Percentiles rank a stretch among this genome's conserved stretches.
Evolutionary conservation across 2,888 invertebrate genomes (phyloP).

Genomic region (Lordiphosa andalusiaca): DNA sequence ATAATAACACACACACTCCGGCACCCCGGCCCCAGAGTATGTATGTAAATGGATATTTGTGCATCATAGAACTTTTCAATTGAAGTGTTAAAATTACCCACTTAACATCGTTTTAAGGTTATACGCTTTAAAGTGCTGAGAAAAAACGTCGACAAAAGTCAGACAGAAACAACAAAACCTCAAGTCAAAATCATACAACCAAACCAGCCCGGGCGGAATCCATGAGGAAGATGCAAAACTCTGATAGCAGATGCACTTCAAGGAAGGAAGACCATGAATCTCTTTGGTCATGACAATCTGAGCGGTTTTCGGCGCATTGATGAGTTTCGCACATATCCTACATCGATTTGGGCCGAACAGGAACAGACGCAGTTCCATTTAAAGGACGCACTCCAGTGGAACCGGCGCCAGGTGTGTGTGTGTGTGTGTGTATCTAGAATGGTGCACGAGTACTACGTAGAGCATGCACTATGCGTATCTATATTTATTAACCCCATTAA

Average conservation of each 20-base stretch:
- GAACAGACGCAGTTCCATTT: constrained; percentile 33
- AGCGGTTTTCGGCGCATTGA: constrained; percentile 76
- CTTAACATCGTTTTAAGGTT: constrained; percentile 72
- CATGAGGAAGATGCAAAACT: constrained; percentile 15
- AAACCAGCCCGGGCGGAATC: background rate
- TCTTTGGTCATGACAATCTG: constrained; percentile 77
- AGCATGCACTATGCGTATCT: constrained; percentile 11
- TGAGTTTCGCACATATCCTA: constrained; percentile 51
- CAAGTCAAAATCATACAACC: constrained; percentile 1
- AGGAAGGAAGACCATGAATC: constrained; percentile 71
- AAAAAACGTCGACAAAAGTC: constrained; percentile 22
- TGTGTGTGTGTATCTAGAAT: background rate
- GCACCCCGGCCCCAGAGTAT: background rate
- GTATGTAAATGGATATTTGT: constrained; percentile 14
- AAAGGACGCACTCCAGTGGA: constrained; percentile 47
- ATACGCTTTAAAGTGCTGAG: constrained; percentile 56
- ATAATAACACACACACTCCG: constrained; percentile 5
- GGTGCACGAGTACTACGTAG: constrained; percentile 1
- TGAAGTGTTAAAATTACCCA: constrained; percentile 73
- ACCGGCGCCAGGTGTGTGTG: constrained; percentile 51
- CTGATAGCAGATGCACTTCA: background rate
- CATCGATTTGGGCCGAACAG: constrained; percentile 57
- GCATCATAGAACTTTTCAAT: constrained; percentile 60
- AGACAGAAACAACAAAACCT: background rate
- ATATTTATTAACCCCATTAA: constrained; percentile 61